Base-by-base conservation (phyloP, 2,888 invertebrate species). In the Ennomos quercinarius region DNA sequence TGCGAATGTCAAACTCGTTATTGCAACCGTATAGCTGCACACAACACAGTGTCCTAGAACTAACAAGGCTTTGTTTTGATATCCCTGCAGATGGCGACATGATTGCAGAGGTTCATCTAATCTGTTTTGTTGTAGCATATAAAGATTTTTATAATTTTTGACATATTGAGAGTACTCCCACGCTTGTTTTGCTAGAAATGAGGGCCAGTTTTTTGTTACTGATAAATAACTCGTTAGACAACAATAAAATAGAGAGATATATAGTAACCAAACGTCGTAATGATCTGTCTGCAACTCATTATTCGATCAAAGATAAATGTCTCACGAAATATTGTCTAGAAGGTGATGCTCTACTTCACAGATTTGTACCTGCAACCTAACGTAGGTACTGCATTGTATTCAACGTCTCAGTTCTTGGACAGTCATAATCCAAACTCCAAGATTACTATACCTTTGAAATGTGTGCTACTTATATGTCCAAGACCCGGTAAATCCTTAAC, bases 1-100 rank as follows among this genome's bases (percentile, higher is more conserved):
- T 56, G 53, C 54, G 13, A 41, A 57, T 50, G 57, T 46, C 55
- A 52, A 51, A 45, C 17, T 57, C 53, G 54, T 57, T 61, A 60
- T 57, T 53, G 39, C 44, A 50, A 54, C 49, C 41, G 54, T 50
- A 54, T 36, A 27, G 37, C 39, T 52, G 51, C 57, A 51, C 12
- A 17, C 17, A 9, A 41, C 10, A 9, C 37, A 41, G 13, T 11
- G 40, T 17, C 43, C 34, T 49, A 47, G 46, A 46, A 13, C 12
- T 8, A 9, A 41, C 2, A 42, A 27, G 9, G 34, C 34, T 43
- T 27, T 42, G 42, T 10, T 10, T 42, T 42, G 42, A 12, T 41
- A 12, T 12, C 9, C 27, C 27, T 27, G 27, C 27, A 27, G 27
- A 27, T 27, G 27, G 3, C 27, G 27, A 27, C 27, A 17, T 27